phyloP scores from a whole-genome alignment of 2,888 invertebrate genomes.

The Pseudococcus jackbeardsleyi region DNA sequence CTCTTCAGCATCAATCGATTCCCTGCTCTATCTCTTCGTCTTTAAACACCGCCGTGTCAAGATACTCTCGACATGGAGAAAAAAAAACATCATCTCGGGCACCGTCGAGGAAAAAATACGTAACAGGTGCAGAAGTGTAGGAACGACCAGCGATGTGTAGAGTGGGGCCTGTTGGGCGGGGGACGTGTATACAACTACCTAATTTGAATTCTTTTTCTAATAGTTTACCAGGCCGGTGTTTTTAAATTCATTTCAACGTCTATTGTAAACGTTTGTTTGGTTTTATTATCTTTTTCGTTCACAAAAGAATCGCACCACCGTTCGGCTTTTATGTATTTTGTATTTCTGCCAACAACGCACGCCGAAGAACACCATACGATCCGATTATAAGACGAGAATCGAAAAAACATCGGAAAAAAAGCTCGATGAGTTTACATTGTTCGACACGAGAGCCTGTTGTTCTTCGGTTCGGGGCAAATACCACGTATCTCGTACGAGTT shows the following conservation, averaged over 20 bases:
- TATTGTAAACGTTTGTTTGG: conserved; percentile 32
- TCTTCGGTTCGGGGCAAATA: not conserved
- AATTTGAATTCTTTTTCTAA: conserved; percentile 22
- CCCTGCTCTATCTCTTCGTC: not conserved
- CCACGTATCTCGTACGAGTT: not conserved
- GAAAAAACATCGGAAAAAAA: not conserved
- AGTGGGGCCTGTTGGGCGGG: not conserved
- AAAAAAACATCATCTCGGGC: not conserved
- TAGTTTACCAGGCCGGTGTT: conserved; percentile 6
- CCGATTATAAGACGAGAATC: not conserved
- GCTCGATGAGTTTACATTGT: not conserved
- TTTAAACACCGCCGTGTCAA: not conserved
- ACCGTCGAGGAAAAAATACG: not conserved
- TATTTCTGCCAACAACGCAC: not conserved
- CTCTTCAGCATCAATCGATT: not conserved
- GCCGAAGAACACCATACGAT: not conserved
- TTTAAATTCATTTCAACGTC: conserved; percentile 33
- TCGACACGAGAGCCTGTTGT: not conserved
- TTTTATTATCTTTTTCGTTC: conserved; percentile 35
- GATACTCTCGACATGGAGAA: not conserved
- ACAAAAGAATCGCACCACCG: not conserved
- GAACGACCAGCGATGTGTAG: not conserved
- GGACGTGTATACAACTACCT: not conserved
- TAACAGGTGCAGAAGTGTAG: not conserved
- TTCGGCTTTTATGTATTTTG: conserved; percentile 2